These are phyloP conservation scores for Pachydiplax longipennis DNA, from an alignment of 2,888 invertebrate species.

Conservation along the genomic window DNA sequence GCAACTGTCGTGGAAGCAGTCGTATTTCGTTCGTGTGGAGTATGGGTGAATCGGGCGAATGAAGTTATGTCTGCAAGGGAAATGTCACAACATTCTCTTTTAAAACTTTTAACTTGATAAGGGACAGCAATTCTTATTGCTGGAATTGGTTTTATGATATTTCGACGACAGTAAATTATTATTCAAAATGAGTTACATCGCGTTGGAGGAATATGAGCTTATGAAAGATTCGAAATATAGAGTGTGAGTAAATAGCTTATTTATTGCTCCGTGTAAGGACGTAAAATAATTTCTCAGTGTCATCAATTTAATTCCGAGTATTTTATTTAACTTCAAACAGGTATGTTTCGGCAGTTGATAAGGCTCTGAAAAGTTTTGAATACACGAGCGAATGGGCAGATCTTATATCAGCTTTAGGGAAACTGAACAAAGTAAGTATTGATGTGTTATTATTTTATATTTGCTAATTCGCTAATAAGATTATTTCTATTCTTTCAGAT, in stretches of 20 bases:
- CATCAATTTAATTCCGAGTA: not conserved
- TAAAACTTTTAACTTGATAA: not conserved
- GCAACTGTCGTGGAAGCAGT: constrained; percentile 16
- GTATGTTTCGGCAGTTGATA: constrained; percentile 82
- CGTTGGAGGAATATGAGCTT: constrained; percentile 79
- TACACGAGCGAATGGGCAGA: constrained; percentile 96
- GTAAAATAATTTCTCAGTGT: not conserved
- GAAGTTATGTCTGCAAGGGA: not conserved
- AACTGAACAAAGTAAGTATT: constrained; percentile 80
- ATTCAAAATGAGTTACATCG: constrained; percentile 63
- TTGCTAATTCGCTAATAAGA: not conserved
- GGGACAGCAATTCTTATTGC: not conserved
- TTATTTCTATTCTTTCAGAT: not conserved
- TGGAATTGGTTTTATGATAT: not conserved
- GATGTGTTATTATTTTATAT: not conserved
- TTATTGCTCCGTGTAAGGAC: not conserved
- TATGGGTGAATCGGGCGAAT: not conserved
- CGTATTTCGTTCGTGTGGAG: not conserved
- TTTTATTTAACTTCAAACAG: constrained; percentile 53
- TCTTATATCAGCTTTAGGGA: constrained; percentile 86
- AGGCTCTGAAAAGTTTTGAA: constrained; percentile 88
- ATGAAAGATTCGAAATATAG: constrained; percentile 84
- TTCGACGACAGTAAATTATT: not conserved
- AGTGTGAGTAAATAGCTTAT: constrained; percentile 62
- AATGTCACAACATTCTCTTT: not conserved